Evolutionary conservation across 2,113 vertebrate genomes (phyloP).

Genomic region (Alethe castanea): DNA sequence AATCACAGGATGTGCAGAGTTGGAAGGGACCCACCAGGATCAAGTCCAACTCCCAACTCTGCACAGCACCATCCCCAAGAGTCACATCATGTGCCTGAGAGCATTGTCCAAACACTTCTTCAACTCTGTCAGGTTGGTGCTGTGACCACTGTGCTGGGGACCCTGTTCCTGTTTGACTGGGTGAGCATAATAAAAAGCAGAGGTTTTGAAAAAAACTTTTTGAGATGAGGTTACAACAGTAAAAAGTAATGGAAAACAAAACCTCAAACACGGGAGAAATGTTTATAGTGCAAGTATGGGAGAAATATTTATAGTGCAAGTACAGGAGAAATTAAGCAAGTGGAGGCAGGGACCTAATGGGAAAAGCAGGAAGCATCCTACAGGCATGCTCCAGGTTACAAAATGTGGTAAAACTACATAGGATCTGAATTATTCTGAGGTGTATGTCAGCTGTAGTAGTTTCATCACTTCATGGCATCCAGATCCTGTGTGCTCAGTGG

Average conservation of each 20-base stretch:
- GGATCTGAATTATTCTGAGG: neutral
- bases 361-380: neutral
- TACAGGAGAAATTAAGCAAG: neutral
- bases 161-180: neutral
- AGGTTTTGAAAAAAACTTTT: neutral
- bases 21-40: neutral
- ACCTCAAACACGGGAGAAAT: neutral
- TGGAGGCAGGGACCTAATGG: neutral
- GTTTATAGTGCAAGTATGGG: neutral
- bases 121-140: neutral
- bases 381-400: neutral
- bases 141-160: neutral
- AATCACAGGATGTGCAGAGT: neutral
- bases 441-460: neutral
- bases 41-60: neutral
- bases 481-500: neutral
- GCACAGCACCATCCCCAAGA: neutral
- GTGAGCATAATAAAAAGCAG: neutral
- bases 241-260: neutral
- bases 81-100: fast-evolving
- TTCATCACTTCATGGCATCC: neutral
- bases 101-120: fast-evolving
- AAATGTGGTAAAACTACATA: neutral
- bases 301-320: neutral
- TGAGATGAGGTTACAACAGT: neutral